Conservation (phyloP, 1,140 invertebrate genomes). For the Parapsyche elsis region DNA sequence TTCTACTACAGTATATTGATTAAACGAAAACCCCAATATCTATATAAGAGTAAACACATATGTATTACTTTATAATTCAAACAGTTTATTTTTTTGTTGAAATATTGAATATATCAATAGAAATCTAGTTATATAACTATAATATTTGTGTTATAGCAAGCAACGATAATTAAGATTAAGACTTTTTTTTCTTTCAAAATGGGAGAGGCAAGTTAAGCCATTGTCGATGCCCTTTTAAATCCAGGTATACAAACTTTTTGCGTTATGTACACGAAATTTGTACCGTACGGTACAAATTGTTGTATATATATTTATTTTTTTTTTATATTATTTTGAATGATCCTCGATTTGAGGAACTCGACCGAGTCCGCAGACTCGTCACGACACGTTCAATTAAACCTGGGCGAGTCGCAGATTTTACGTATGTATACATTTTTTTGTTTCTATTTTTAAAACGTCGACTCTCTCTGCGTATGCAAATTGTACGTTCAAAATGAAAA, state of each 20-base stretch:
- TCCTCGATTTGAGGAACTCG: slow-evolving; percentile 40
- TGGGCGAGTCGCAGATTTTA: slow-evolving; percentile 49
- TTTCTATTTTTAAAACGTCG: slow-evolving; percentile 34
- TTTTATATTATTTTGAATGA: background rate
- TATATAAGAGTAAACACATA: slow-evolving; percentile 50
- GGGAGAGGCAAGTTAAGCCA: slow-evolving; percentile 51
- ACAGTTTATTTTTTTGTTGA: slow-evolving; percentile 41
- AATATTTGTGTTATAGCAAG: slow-evolving; percentile 56
- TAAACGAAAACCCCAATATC: slow-evolving; percentile 51
- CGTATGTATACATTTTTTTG: slow-evolving; percentile 39
- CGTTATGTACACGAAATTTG: background rate
- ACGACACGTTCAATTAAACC: slow-evolving; percentile 32
- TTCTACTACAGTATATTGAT: slow-evolving; percentile 39
- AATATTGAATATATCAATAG: slow-evolving; percentile 55
- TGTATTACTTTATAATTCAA: slow-evolving; percentile 40
- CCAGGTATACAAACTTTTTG: slow-evolving; percentile 22
- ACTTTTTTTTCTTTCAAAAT: slow-evolving; percentile 50
- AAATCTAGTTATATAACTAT: slow-evolving; percentile 54
- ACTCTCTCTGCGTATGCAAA: slow-evolving; percentile 48
- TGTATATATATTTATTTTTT: background rate
- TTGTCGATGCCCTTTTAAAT: slow-evolving; percentile 40
- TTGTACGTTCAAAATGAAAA: slow-evolving; percentile 55
- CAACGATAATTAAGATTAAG: slow-evolving; percentile 57
- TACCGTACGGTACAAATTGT: background rate
- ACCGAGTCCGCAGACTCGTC: slow-evolving; percentile 21